A percentile compares a stretch with the other conserved stretches of the same genome.
Conservation (phyloP, 2,113 vertebrate genomes). For the Damaliscus lunatus region DNA sequence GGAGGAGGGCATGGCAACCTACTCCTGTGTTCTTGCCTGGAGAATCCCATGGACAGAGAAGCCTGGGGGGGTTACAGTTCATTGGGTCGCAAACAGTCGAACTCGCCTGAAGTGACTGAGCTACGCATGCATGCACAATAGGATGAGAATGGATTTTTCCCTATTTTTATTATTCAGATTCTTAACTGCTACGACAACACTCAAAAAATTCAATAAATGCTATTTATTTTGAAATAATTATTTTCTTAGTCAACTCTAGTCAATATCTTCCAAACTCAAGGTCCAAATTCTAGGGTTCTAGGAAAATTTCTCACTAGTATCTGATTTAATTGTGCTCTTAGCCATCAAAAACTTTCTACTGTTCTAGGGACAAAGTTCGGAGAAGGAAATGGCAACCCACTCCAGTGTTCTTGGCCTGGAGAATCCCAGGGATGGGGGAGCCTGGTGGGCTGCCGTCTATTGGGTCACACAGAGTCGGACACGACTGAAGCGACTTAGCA, state of each 20-base stretch:
- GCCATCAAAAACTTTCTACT: background rate
- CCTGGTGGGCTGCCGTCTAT: no score
- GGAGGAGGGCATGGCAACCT: background rate
- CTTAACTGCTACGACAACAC: background rate
- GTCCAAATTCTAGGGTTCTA: background rate
- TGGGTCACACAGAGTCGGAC: no score
- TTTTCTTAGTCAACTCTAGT: background rate
- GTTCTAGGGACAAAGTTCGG: background rate
- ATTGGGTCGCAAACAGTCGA: background rate
- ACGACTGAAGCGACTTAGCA: no score
- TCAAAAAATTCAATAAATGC: background rate
- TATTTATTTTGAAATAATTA: background rate
- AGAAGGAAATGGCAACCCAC: no score
- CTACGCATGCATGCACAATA: background rate
- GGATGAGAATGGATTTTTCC: background rate
- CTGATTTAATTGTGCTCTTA: background rate
- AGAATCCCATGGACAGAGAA: background rate
- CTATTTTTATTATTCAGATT: slow-evolving; percentile 36
- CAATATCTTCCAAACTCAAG: background rate
- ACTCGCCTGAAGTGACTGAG: background rate
- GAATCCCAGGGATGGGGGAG: no score
- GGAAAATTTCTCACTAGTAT: background rate
- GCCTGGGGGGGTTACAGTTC: background rate
- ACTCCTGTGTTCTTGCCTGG: background rate
- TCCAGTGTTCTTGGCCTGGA: no score